Percentiles rank a stretch among this genome's conserved stretches.
phyloP scores from a whole-genome alignment of 2,797 vertebrate genomes.

The Tapera naevia region DNA sequence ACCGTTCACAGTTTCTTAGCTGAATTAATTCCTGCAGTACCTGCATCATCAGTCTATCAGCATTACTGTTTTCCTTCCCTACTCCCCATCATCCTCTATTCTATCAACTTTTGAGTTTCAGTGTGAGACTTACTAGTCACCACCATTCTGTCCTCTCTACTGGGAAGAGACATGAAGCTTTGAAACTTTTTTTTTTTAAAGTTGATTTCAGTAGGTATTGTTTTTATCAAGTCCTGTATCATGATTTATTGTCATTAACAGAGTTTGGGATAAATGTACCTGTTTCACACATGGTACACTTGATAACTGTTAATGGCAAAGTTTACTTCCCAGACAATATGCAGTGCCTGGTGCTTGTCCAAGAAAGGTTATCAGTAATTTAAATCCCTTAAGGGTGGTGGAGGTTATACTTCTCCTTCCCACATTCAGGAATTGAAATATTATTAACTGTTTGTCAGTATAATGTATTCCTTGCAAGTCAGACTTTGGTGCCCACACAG shows the following conservation, averaged over 20 bases:
- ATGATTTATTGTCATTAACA: not conserved
- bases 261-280: not conserved
- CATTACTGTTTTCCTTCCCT: not conserved
- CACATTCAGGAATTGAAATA: not conserved
- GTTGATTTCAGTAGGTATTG: not conserved
- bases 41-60: not conserved
- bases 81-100: not conserved
- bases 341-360: not conserved
- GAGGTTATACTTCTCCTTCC: not conserved
- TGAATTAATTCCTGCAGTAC: not conserved
- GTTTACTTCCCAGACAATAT: not conserved
- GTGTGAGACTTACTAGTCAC: not conserved
- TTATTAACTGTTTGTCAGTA: not conserved
- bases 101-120: not conserved
- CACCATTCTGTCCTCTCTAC: not conserved
- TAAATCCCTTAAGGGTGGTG: not conserved
- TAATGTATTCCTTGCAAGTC: not conserved
- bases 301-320: not conserved
- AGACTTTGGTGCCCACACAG: not conserved
- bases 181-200: not conserved
- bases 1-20: not conserved
- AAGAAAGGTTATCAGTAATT: not conserved
- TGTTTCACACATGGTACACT: not conserved
- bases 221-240: not conserved
- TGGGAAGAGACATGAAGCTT: not conserved